Evolutionary conservation across 2,113 vertebrate genomes (phyloP).

Genomic region (Bubo scandiacus): DNA sequence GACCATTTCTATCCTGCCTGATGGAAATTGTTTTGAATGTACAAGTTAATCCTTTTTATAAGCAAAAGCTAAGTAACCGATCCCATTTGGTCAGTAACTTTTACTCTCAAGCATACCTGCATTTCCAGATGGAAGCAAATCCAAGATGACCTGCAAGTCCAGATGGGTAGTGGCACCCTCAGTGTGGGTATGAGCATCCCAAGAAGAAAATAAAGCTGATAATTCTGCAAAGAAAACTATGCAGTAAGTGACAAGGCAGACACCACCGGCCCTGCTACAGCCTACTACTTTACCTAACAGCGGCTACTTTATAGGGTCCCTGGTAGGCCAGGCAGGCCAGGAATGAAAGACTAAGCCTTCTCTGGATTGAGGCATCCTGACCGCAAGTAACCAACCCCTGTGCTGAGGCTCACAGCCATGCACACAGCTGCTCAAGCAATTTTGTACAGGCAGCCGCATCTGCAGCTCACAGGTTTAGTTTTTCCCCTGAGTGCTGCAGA

Average conservation of each 20-base stretch:
- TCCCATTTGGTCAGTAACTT: neutral
- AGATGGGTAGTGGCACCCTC: neutral
- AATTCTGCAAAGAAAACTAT: neutral
- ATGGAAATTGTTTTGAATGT: neutral
- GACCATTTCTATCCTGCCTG: neutral
- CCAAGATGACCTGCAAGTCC: neutral
- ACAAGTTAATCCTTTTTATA: neutral
- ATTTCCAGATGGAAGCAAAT: neutral
- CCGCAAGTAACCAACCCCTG: accelerated
- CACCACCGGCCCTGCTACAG: neutral
- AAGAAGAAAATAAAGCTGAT: neutral
- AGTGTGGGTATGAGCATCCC: neutral
- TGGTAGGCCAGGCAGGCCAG: neutral
- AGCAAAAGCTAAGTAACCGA: neutral
- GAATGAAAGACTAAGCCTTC: neutral
- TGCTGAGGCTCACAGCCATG: neutral
- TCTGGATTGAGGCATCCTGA: neutral
- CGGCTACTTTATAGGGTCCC: neutral
- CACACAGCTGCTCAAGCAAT: neutral
- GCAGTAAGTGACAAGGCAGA: neutral
- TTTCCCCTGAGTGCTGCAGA: neutral
- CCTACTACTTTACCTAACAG: neutral
- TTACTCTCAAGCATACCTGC: neutral
- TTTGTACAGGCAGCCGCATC: too few relatives aligned
- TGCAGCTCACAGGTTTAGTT: neutral